phyloP scores from a whole-genome alignment of 2,113 vertebrate species.

The Glaucomys volans region DNA sequence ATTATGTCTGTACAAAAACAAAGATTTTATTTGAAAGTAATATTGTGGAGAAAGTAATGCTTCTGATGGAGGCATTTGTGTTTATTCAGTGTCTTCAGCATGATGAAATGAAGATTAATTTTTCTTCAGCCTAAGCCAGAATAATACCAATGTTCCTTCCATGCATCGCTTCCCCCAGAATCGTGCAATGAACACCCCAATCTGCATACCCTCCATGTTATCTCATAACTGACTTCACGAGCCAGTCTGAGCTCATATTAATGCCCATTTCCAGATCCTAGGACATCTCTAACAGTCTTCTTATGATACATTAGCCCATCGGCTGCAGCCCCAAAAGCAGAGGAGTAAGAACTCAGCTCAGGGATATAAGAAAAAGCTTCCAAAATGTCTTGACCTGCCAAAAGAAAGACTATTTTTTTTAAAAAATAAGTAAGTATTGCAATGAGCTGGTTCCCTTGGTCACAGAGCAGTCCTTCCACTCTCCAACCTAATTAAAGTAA shows the following conservation, averaged over 20 bases:
- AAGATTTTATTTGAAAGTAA: conserved; percentile 54
- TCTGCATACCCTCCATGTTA: neutral
- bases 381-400: neutral
- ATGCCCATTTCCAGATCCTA: neutral
- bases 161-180: conserved; percentile 28
- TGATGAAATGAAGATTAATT: conserved; percentile 55
- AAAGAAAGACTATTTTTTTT: conserved; percentile 38
- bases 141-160: conserved; percentile 27
- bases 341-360: neutral
- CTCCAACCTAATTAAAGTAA: conserved; percentile 85
- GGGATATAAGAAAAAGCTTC: neutral
- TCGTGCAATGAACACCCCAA: neutral
- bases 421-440: conserved; percentile 43
- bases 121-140: conserved; percentile 41
- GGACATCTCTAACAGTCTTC: neutral
- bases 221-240: neutral
- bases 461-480: conserved; percentile 63
- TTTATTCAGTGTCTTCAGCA: conserved; percentile 40
- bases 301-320: conserved; percentile 71
- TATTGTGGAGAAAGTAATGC: conserved; percentile 36
- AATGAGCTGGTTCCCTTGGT: conserved; percentile 33
- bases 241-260: neutral
- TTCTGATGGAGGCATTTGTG: conserved; percentile 14
- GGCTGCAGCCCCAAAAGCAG: neutral
- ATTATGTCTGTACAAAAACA: neutral